A percentile compares a stretch with the other conserved stretches of the same genome.
Evolutionary conservation across 2,797 vertebrate species (phyloP).

Genomic region (Phylloscopus collybita): DNA sequence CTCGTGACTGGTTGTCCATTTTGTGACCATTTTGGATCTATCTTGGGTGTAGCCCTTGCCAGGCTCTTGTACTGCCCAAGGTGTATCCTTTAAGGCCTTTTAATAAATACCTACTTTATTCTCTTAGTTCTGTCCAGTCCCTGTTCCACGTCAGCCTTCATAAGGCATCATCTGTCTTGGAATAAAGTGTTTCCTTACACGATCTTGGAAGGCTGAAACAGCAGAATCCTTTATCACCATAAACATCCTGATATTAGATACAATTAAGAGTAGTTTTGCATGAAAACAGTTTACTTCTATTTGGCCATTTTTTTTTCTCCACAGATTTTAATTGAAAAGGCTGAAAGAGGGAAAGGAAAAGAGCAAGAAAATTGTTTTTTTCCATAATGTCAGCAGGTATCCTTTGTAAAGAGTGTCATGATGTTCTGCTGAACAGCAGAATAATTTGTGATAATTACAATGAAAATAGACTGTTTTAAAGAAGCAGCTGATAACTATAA

Average conservation of each 20-base stretch:
- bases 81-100: neutral
- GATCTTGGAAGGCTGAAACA: neutral
- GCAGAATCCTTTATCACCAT: neutral
- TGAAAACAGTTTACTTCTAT: neutral
- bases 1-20: neutral
- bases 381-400: neutral
- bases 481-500: neutral
- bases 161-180: fast-evolving
- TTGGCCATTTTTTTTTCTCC: too few species aligned
- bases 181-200: neutral
- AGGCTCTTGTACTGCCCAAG: neutral
- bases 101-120: neutral
- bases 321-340: neutral
- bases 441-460: neutral
- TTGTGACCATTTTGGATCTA: neutral
- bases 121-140: neutral
- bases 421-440: neutral
- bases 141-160: neutral
- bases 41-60: neutral
- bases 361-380: neutral
- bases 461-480: neutral
- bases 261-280: neutral
- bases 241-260: neutral
- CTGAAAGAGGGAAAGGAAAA: neutral
- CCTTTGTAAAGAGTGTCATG: neutral